These are phyloP conservation scores for Griposia aprilina DNA, from an alignment of 2,888 invertebrate genomes.

Conservation along the genomic window DNA sequence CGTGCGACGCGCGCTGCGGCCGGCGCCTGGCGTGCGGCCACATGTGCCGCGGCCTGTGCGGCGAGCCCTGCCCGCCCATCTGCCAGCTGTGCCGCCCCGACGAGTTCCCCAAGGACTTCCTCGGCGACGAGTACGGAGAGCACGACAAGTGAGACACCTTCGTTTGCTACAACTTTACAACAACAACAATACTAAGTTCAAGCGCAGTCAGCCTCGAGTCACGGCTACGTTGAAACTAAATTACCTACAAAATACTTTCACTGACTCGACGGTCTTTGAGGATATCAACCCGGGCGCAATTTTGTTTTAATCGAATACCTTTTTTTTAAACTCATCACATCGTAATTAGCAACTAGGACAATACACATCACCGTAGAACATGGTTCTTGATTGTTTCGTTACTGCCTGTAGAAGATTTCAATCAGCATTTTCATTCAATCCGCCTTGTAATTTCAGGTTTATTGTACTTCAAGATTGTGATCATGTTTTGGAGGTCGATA, in stretches of 20 bases:
- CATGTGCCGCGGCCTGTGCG: conserved; percentile 93
- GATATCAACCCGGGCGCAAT: not conserved
- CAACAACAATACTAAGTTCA: not conserved
- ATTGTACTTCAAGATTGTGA: conserved; percentile 89
- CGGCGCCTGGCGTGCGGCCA: conserved; percentile 89
- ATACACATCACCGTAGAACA: not conserved
- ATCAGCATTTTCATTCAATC: not conserved
- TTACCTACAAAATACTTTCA: not conserved
- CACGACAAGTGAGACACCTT: conserved; percentile 83
- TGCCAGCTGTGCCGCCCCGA: conserved; percentile 91
- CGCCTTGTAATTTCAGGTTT: conserved; percentile 79
- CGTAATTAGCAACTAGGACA: not conserved
- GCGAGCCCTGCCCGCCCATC: conserved; percentile 92
- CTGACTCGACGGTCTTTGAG: not conserved
- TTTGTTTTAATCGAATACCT: not conserved
- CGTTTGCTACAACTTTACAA: not conserved
- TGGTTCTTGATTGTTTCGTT: not conserved
- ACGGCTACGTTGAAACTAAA: not conserved
- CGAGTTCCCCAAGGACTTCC: conserved; percentile 83
- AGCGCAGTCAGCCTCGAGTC: not conserved
- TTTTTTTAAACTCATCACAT: not conserved
- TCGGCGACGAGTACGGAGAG: conserved; percentile 83
- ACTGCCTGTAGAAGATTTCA: not conserved
- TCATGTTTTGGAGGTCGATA: conserved; percentile 86
- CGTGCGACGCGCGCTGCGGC: conserved; percentile 85